A percentile compares a stretch with the other conserved stretches of the same genome.
phyloP scores from a whole-genome alignment of 92 coral and sea anemone species.

The Epizoanthus illoricatus region DNA sequence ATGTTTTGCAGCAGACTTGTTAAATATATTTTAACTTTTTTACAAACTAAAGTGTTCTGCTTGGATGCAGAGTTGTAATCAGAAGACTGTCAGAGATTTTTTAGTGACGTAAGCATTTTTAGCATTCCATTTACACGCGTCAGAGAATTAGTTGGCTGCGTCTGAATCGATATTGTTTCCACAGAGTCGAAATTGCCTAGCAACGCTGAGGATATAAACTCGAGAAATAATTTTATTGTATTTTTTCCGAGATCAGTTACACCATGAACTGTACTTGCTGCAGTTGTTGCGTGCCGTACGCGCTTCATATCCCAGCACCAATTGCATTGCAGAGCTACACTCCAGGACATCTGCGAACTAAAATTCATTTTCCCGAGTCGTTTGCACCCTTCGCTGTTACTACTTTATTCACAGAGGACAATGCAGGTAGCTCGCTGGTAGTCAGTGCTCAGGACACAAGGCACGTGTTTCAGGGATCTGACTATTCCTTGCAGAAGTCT shows the following conservation, averaged over 20 bases:
- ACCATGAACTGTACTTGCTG: conserved; percentile 33
- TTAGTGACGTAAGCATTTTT: no score
- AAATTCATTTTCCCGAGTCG: conserved; percentile 30
- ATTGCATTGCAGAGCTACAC: conserved; percentile 24
- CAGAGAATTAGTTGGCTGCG: no score
- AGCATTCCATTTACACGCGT: no score
- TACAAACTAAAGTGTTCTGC: no score
- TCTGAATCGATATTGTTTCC: no score
- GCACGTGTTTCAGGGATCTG: conserved; percentile 12
- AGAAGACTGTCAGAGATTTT: no score
- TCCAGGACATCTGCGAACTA: conserved; percentile 32
- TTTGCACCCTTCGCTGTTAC: background rate
- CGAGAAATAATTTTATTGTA: background rate
- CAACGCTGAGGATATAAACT: background rate
- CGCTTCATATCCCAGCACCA: conserved; percentile 11
- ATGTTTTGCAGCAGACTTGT: no score
- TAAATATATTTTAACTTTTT: no score
- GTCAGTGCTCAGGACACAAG: background rate
- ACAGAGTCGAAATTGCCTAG: background rate
- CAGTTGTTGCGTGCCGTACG: conserved; percentile 15
- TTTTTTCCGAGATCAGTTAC: background rate
- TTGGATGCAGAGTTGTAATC: no score
- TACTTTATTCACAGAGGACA: background rate
- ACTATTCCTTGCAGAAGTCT: background rate
- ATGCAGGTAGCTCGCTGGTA: conserved; percentile 8